Evolutionary conservation across 64 coral and sea anemone species (phyloP).

Genomic region (Stichodactyla mertensii): DNA sequence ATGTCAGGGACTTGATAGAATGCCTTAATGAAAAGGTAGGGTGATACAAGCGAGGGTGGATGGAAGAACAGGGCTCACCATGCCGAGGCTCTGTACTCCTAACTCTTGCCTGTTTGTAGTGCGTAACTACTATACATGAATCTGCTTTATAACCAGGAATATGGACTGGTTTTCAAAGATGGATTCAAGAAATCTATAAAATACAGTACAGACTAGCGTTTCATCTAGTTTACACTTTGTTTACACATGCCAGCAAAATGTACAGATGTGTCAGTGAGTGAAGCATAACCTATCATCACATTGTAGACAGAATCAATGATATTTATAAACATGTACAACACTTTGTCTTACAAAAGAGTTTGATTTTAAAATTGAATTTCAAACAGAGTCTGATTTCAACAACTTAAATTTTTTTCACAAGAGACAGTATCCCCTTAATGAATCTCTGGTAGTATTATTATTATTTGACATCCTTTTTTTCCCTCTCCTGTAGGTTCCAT

Average conservation of each 20-base stretch:
- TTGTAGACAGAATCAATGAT: no score
- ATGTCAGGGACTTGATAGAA: conserved; percentile 99
- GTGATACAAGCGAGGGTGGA: conserved; percentile 68
- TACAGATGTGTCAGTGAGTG: no score
- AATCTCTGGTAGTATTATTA: not conserved
- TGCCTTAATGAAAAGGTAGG: conserved; percentile 99
- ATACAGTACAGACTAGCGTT: no score
- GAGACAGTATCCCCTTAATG: not conserved
- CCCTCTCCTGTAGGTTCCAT: conserved; percentile 59
- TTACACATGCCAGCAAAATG: no score
- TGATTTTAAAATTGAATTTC: no score
- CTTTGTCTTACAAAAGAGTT: no score
- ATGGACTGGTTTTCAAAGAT: not conserved
- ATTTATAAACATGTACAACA: no score
- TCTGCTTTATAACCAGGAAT: not conserved
- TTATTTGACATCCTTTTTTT: not conserved
- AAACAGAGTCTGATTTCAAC: no score
- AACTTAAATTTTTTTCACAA: no score
- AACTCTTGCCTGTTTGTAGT: not conserved
- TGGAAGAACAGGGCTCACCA: not conserved
- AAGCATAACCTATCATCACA: no score
- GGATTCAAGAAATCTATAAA: not conserved
- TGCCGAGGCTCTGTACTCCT: conserved; percentile 9
- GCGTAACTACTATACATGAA: conserved; percentile 3
- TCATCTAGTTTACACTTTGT: no score